Evolutionary conservation across 2,113 vertebrate genomes (phyloP).

Genomic region (Platichthys flesus): DNA sequence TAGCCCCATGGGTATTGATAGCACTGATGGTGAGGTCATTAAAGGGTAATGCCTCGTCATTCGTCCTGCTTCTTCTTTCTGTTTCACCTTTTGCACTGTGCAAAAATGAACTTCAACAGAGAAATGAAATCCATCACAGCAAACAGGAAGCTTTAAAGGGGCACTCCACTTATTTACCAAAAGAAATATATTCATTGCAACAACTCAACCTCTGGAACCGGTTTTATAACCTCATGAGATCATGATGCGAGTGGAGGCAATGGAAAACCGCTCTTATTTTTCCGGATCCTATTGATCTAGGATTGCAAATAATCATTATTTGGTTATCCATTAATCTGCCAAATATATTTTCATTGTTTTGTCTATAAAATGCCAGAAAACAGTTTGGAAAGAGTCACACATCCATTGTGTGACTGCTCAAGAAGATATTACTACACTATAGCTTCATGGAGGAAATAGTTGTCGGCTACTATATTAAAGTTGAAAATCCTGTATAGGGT

Average conservation of each 20-base stretch:
- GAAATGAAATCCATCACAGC: not conserved
- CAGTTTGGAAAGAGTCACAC: too few relatives aligned
- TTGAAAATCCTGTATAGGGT: not conserved
- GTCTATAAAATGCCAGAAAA: too few relatives aligned
- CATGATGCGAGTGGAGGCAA: not conserved
- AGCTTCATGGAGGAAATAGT: too few relatives aligned
- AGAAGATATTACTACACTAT: not conserved
- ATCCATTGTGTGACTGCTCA: too few relatives aligned
- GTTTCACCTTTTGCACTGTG: not conserved
- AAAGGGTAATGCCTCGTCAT: constrained; percentile 13
- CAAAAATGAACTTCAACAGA: not conserved
- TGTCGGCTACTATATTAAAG: not conserved
- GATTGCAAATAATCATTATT: too few relatives aligned
- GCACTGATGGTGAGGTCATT: constrained; percentile 31
- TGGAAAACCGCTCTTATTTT: not conserved
- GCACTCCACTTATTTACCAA: not conserved
- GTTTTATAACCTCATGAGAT: not conserved
- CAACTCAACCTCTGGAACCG: not conserved
- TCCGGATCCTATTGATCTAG: too few relatives aligned
- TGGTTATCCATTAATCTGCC: not conserved
- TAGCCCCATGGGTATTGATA: constrained; percentile 14
- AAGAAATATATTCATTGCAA: not conserved
- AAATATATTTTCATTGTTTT: not conserved
- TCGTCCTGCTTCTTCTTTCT: not conserved
- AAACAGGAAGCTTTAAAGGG: not conserved